Base-by-base conservation (phyloP, 1,140 invertebrate genomes). In the Drosophila navojoa region DNA sequence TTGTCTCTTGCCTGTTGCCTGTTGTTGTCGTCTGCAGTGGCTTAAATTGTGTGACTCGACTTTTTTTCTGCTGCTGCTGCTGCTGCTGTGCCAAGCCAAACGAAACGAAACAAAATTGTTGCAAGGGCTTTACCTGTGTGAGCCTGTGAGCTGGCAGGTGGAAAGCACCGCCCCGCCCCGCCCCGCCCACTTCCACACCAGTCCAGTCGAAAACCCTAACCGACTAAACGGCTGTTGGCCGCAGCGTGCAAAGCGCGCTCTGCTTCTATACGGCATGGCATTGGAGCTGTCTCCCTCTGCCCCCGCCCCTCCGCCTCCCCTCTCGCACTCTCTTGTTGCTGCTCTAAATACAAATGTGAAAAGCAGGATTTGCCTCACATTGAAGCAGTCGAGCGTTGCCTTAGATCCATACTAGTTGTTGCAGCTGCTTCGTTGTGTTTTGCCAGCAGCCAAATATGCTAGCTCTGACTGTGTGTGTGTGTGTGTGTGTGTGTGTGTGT, bases 291-390 rank as follows among this genome's bases (percentile, higher is more conserved):
- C 45, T 40, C 29, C 13, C 57, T 57, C 42, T 44, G 1, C 5
- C 27, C 5, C 27, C 5, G 4, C 5, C 27, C 5, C 3, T 3
- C 27, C 5, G 3, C 19, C 27, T 29, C 27, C 4, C 27, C 27
- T 29, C 1, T 29, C 27, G 1, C 27, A 1, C 27, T 3, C 27
- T 29, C 16, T 76, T 38, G 35, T 10, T 38, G 35, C 35, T 38
- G 58, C 81, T 82, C 81, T 52, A 77, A 79, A 82, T 82, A 76
- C 72, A 68, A 84, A 84, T 76, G 76, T 72, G 66, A 47, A 76
- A 62, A 57, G 71, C 76, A 47, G 71, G 67, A 72, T 82, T 80
- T 82, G 44, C 72, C 63, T 44, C 45, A 69, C 71, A 66, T 62
- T 70, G 71, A 63, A 59, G 53, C 64, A 73, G 45, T 67, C 47